Base-by-base conservation (phyloP, 2,113 vertebrate genomes). In the Upupa epops region DNA sequence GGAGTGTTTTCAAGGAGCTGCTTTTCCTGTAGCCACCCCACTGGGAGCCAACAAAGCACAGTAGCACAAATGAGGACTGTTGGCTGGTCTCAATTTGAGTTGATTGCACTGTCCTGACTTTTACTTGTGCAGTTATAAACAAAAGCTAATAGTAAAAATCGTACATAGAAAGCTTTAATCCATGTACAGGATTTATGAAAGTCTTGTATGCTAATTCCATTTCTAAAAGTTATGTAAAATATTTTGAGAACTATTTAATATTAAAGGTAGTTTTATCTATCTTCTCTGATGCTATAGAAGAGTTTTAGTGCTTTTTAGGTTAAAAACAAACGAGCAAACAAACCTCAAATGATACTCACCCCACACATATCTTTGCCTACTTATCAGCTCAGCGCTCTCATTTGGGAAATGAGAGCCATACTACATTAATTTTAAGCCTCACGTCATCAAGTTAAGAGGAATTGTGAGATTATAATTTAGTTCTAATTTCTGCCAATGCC, bases 261-360 rank as follows among this genome's bases (percentile, higher is more conserved):
- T 6, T 14, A 26, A 63, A 55, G 6, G 29, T 81, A 54, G 26
- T 31, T 65, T 25, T 14, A n/a, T 42, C 2, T 14, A n/a, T 42
- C 2, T 21, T 28, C 17, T 77, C 20, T 64, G 26, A 14, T 42
- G 20, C 2, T 69, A 9, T 15, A 29, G 8, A 9, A 45, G 14
- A 2, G 3, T 78, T 56, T 51, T 13, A 42, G 17, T 48, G 3
- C n/a, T 37, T 87, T n/a, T 89, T 21, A 40, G 21, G 51, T 65
- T 58, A 65, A 88, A 37, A 13, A 3, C 59, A 75, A 88, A 31
- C 2, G 69, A 59, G 20, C 3, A 75, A 65, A 48, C 5, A 76
- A 56, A 71, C 46, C 1, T 0, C 1, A 5, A 83, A 19, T 21
- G 58, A 6, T 11, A 3, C 22, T 1, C 4, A 5, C 6, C 2